These are phyloP conservation scores for Leptinotarsa undecemlineata DNA, from an alignment of 1,140 invertebrate species.

Conservation along the genomic window DNA sequence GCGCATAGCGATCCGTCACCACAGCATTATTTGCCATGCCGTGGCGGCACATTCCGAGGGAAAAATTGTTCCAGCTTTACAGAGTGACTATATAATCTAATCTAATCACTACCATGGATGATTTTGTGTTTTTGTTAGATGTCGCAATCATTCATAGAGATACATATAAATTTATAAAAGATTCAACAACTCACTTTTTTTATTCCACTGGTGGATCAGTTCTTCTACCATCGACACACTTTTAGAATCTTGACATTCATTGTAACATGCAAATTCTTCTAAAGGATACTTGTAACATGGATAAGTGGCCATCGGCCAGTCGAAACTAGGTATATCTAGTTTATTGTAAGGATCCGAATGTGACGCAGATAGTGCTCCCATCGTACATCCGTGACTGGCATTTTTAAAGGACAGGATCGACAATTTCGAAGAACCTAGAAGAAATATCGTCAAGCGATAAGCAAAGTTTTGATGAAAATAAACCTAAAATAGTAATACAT, in stretches of 20 bases:
- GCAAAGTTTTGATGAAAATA: background rate
- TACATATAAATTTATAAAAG: no score
- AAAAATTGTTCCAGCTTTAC: no score
- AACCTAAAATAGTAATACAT: background rate
- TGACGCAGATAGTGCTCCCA: conserved; percentile 83
- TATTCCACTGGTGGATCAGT: conserved; percentile 74
- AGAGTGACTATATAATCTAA: no score
- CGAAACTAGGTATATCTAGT: conserved; percentile 91
- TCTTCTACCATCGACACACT: conserved; percentile 71
- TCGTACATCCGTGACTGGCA: conserved; percentile 82
- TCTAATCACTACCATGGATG: no score
- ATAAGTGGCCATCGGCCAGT: conserved; percentile 73
- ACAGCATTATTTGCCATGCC: no score
- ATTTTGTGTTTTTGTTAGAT: no score
- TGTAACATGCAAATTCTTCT: conserved; percentile 78
- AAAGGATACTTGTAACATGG: conserved; percentile 91
- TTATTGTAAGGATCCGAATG: conserved; percentile 95
- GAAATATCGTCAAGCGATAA: background rate
- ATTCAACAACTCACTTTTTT: conserved; percentile 60
- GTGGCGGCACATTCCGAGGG: no score
- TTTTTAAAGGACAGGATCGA: conserved; percentile 88
- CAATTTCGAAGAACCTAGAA: conserved; percentile 66
- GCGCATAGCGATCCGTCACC: no score
- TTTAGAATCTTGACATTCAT: conserved; percentile 76
- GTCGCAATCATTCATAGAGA: no score